phyloP scores from a whole-genome alignment of 2,113 vertebrate genomes.

The Terrapene triunguis region DNA sequence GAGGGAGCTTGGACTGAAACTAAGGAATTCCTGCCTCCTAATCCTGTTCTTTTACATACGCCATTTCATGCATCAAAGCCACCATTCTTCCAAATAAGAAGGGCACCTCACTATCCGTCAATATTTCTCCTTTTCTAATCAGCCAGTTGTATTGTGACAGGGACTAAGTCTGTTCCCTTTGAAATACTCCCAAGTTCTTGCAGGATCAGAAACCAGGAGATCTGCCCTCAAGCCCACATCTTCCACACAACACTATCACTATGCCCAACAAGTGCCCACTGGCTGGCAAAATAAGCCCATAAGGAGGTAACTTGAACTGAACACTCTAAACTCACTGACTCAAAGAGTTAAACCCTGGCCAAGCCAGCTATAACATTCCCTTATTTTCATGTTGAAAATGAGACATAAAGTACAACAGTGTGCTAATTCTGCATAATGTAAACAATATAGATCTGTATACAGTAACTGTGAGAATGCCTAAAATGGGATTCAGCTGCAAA shows the following conservation, averaged over 20 bases:
- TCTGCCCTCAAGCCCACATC: fast-evolving
- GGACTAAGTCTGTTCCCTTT: background rate
- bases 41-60: background rate
- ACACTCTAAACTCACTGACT: background rate
- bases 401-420: background rate
- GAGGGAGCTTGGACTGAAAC: background rate
- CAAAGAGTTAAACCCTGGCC: background rate
- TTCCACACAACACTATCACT: background rate
- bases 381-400: background rate
- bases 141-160: background rate
- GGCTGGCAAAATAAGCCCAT: background rate
- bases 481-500: background rate
- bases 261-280: background rate
- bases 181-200: background rate
- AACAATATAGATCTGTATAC: background rate
- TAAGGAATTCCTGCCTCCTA: background rate
- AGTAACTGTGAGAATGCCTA: background rate
- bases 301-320: background rate
- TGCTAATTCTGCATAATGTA: background rate
- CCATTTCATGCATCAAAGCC: background rate
- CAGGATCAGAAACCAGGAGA: background rate
- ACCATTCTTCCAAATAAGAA: background rate
- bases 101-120: background rate
- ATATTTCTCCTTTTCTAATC: background rate
- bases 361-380: background rate